phyloP scores from a whole-genome alignment of 2,113 vertebrate genomes.

The Mobula hypostoma region DNA sequence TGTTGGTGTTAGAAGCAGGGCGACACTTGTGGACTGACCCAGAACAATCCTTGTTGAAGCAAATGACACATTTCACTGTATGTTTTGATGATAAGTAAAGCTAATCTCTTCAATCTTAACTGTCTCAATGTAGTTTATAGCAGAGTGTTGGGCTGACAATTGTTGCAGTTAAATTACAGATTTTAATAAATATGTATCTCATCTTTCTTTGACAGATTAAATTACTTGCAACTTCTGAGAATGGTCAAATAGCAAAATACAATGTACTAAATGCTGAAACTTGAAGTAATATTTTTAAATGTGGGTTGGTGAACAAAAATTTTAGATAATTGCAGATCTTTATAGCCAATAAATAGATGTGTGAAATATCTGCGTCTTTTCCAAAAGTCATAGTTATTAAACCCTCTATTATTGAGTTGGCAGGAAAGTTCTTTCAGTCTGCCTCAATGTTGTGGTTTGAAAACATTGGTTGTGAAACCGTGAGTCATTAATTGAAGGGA shows the following conservation, averaged over 20 bases:
- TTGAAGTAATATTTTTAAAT: background rate
- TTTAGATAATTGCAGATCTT: too few relatives aligned
- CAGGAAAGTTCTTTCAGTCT: background rate
- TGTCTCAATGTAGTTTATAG: background rate
- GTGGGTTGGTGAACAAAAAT: too few relatives aligned
- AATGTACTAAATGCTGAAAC: background rate
- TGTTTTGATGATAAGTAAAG: too few relatives aligned
- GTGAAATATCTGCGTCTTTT: background rate
- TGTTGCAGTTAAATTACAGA: background rate
- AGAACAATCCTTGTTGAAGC: too few relatives aligned
- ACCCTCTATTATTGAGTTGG: background rate
- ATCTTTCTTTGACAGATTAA: background rate
- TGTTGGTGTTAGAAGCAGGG: too few relatives aligned
- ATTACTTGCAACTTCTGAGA: background rate
- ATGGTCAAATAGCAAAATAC: background rate
- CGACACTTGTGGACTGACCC: too few relatives aligned
- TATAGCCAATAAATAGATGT: background rate
- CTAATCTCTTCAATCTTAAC: background rate
- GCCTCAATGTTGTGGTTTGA: background rate
- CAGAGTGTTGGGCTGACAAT: background rate
- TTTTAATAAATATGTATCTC: too few relatives aligned
- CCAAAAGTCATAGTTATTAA: background rate
- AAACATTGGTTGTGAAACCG: conserved; percentile 3
- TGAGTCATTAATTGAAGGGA: conserved; percentile 11
- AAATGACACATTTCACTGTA: too few relatives aligned